A percentile compares a stretch with the other conserved stretches of the same genome.
Conservation (phyloP, 2,797 vertebrate species). For the Diplodus sargus region DNA sequence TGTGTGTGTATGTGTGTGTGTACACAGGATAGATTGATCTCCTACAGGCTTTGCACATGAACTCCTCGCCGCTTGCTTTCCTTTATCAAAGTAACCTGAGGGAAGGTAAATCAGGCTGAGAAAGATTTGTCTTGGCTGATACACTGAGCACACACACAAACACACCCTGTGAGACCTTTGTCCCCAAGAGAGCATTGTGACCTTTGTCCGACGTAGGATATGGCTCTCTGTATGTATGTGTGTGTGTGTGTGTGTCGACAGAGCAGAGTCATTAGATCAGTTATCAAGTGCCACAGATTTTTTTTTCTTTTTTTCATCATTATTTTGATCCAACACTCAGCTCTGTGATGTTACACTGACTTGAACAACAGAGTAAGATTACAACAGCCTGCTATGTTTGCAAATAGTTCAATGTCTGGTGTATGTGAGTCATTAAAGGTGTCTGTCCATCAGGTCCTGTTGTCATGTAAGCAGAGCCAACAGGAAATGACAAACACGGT, state of each 20-base stretch:
- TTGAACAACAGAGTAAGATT: no score
- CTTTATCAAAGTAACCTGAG: constrained; percentile 71
- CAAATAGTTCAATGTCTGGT: neutral
- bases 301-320: neutral
- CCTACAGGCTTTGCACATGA: constrained; percentile 57
- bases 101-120: constrained; percentile 70
- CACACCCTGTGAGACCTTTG: constrained; percentile 79
- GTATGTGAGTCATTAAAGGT: neutral
- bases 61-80: constrained; percentile 70
- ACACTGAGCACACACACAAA: constrained; percentile 46
- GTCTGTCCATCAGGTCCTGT: neutral
- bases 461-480: constrained; percentile 1
- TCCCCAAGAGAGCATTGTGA: constrained; percentile 65
- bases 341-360: no score
- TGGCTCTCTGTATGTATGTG: constrained; percentile 36
- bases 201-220: constrained; percentile 61
- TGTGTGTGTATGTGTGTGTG: constrained; percentile 31
- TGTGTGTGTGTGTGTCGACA: constrained; percentile 5
- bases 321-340: neutral
- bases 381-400: neutral
- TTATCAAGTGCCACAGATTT: constrained; percentile 17
- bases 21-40: constrained; percentile 60
- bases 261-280: constrained; percentile 4
- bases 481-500: neutral
- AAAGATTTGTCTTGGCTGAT: constrained; percentile 63